phyloP scores from a whole-genome alignment of 2,888 invertebrate species.

The Cheilosia vernalis region DNA sequence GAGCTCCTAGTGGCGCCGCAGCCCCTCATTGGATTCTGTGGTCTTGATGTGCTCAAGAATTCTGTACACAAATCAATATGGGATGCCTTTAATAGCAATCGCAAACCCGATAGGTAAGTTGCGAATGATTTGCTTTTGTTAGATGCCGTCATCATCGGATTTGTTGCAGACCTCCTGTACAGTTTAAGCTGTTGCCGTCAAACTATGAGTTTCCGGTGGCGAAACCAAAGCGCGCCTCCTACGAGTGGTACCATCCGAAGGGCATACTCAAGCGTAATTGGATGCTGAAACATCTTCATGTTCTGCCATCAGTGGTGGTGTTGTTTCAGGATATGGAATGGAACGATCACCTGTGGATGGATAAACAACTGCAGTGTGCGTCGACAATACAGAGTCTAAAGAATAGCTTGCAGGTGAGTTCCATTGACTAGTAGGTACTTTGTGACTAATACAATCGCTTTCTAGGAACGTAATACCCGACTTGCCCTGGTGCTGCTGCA shows the following conservation, averaged over 20 bases:
- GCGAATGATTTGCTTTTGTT: background rate
- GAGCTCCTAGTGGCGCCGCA: constrained; percentile 93
- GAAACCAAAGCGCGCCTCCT: constrained; percentile 93
- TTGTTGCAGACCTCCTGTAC: constrained; percentile 88
- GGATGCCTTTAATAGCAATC: constrained; percentile 94
- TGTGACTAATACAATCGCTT: background rate
- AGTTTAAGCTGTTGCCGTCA: constrained; percentile 91
- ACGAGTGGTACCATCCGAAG: constrained; percentile 97
- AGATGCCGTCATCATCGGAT: background rate
- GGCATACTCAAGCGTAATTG: constrained; percentile 97
- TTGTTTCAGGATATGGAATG: constrained; percentile 99
- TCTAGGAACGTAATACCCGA: constrained; percentile 85
- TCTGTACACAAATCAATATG: constrained; percentile 95
- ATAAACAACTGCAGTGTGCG: constrained; percentile 96
- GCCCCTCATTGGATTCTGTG: constrained; percentile 94
- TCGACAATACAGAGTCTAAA: constrained; percentile 92
- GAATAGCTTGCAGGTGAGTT: constrained; percentile 82
- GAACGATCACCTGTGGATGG: constrained; percentile 97
- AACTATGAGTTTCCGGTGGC: constrained; percentile 94
- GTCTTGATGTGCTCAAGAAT: constrained; percentile 93
- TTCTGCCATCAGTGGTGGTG: constrained; percentile 96
- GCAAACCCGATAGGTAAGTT: constrained; percentile 87
- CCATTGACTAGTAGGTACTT: background rate
- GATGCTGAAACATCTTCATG: constrained; percentile 95
- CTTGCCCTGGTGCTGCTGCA: constrained; percentile 96